These are phyloP conservation scores for Pasiphila rectangulata DNA, from an alignment of 2,888 invertebrate genomes.

Conservation along the genomic window DNA sequence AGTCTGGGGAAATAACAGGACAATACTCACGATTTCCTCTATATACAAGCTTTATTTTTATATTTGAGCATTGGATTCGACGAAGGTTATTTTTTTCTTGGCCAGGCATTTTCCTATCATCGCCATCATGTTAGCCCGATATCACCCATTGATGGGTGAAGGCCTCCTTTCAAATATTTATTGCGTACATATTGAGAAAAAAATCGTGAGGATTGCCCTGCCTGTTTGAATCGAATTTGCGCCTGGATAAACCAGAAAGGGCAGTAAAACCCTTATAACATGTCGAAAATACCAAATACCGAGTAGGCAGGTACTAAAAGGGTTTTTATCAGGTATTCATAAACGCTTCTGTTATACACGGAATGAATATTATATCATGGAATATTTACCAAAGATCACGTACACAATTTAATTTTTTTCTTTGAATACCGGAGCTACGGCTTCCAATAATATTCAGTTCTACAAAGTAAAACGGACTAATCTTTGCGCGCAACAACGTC, in stretches of 20 bases:
- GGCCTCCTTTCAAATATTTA: too few relatives aligned
- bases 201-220: too few relatives aligned
- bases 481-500: too few relatives aligned
- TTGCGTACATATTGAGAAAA: neutral
- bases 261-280: too few relatives aligned
- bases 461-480: neutral
- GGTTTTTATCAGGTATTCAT: slow-evolving; percentile 37
- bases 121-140: too few relatives aligned
- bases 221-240: neutral
- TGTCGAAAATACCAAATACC: neutral
- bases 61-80: too few relatives aligned
- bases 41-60: too few relatives aligned
- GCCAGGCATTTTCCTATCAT: too few relatives aligned
- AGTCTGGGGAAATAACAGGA: too few relatives aligned
- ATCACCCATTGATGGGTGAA: too few relatives aligned
- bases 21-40: too few relatives aligned
- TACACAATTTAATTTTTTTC: slow-evolving; percentile 30
- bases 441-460: slow-evolving; percentile 34
- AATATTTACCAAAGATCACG: slow-evolving; percentile 30
- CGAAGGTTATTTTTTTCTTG: too few relatives aligned
- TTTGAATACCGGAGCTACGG: slow-evolving; percentile 17
- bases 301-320: slow-evolving; percentile 16
- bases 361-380: slow-evolving; percentile 38
- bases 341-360: slow-evolving; percentile 36
- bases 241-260: neutral